These are phyloP conservation scores for Drosophila monieri DNA, from an alignment of 2,888 invertebrate species.

Conservation along the genomic window DNA sequence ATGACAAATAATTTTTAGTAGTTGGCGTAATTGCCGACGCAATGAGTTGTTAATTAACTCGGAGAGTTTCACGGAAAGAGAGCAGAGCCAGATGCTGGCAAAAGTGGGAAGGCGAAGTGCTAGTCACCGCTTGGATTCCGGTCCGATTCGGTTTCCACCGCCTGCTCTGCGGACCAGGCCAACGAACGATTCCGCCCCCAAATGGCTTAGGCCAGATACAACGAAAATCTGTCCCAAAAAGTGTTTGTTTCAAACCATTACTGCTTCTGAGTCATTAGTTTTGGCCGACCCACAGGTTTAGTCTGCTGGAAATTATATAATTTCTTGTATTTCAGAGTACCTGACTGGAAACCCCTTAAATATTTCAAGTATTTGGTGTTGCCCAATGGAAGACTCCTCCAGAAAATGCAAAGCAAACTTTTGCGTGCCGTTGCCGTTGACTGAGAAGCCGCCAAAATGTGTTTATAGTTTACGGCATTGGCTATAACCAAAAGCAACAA, in stretches of 20 bases:
- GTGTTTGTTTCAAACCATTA: constrained; percentile 12
- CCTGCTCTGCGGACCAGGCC: constrained; percentile 54
- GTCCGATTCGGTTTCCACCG: constrained; percentile 42
- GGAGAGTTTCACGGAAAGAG: constrained; percentile 43
- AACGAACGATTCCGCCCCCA: constrained; percentile 74
- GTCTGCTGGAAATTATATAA: background rate
- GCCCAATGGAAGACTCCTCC: constrained; percentile 60
- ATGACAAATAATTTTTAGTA: constrained; percentile 73
- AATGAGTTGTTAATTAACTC: constrained; percentile 74
- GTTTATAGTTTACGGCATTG: constrained; percentile 64
- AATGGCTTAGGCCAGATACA: constrained; percentile 39
- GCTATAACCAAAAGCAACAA: constrained; percentile 40
- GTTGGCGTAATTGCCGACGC: constrained; percentile 72
- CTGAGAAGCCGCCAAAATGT: constrained; percentile 74
- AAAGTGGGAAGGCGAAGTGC: constrained; percentile 25
- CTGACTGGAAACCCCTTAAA: background rate
- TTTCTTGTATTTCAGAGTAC: background rate
- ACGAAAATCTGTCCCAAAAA: constrained; percentile 33
- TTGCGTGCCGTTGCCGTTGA: constrained; percentile 66
- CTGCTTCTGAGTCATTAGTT: constrained; percentile 13
- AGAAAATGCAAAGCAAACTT: constrained; percentile 74
- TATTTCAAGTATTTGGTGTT: constrained; percentile 46
- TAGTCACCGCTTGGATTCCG: constrained; percentile 59
- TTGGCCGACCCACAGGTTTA: background rate
- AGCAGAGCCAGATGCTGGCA: constrained; percentile 14